Percentiles rank a stretch among this genome's conserved stretches.
These are phyloP conservation scores for Mamestra brassicae DNA, from an alignment of 2,888 invertebrate genomes.

Conservation along the genomic window DNA sequence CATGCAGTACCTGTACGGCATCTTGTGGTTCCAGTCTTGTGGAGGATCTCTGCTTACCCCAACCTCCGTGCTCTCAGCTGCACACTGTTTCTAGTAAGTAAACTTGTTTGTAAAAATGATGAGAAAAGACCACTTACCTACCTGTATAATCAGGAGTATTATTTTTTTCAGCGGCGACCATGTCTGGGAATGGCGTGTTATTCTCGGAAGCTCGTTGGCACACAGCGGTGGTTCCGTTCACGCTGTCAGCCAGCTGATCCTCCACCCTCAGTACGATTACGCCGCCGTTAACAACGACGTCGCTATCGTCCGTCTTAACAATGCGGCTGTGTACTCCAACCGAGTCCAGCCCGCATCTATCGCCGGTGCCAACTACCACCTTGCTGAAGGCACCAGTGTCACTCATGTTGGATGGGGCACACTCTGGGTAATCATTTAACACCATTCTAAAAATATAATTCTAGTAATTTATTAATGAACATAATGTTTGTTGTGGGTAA, in stretches of 20 bases:
- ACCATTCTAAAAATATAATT: not conserved
- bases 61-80: constrained; percentile 73
- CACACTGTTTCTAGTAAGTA: constrained; percentile 78
- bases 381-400: constrained; percentile 31
- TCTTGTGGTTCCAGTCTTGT: constrained; percentile 72
- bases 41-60: constrained; percentile 75
- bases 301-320: constrained; percentile 69
- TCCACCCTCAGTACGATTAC: constrained; percentile 67
- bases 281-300: constrained; percentile 68
- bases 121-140: not conserved
- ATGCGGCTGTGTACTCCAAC: constrained; percentile 60
- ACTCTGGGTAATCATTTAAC: constrained; percentile 63
- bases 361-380: constrained; percentile 47
- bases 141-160: not conserved
- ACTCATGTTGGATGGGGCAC: constrained; percentile 74
- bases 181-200: constrained; percentile 69
- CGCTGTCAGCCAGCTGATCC: constrained; percentile 55
- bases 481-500: not conserved
- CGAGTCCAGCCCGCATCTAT: constrained; percentile 67
- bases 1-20: constrained; percentile 70
- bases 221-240: constrained; percentile 67
- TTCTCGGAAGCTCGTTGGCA: constrained; percentile 67
- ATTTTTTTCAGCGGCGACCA: constrained; percentile 68
- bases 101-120: not conserved
- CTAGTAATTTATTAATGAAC: not conserved